Evolutionary conservation across 2,888 invertebrate species (phyloP).

Genomic region (Beris morrisii): DNA sequence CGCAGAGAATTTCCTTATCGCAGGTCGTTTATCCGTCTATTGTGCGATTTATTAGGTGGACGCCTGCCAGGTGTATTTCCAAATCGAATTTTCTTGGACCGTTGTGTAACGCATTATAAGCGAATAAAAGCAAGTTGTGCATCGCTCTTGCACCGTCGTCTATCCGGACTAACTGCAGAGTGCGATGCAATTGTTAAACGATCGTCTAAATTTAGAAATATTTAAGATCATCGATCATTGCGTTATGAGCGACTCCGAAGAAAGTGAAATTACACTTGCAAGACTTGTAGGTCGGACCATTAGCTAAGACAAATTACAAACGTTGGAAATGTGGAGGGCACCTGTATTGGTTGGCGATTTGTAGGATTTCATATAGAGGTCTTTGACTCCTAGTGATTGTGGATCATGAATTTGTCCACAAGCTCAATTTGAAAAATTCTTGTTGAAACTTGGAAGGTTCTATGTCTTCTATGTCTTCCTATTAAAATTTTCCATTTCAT

Average conservation of each 20-base stretch:
- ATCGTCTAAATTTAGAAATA: slow-evolving; percentile 28
- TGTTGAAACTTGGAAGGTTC: no score
- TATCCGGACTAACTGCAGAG: neutral
- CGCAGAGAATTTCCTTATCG: slow-evolving; percentile 27
- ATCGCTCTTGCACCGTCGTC: neutral
- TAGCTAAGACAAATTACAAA: slow-evolving; percentile 15
- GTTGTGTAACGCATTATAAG: slow-evolving; percentile 23
- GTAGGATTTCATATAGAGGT: no score
- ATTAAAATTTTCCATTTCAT: no score
- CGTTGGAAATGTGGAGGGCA: no score
- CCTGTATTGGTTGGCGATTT: no score
- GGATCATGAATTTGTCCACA: no score
- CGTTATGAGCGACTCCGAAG: slow-evolving; percentile 15
- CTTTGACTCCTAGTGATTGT: no score
- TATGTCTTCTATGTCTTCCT: no score
- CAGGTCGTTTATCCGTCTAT: slow-evolving; percentile 24
- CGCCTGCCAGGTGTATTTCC: slow-evolving; percentile 24
- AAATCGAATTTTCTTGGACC: slow-evolving; percentile 4
- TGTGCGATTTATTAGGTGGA: slow-evolving; percentile 24
- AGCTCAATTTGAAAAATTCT: no score
- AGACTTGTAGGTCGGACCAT: slow-evolving; percentile 15
- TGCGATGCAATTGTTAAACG: slow-evolving; percentile 20
- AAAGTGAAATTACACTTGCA: slow-evolving; percentile 25
- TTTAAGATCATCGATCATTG: slow-evolving; percentile 27
- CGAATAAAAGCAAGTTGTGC: neutral